Conservation (phyloP, 1,140 invertebrate genomes). For the Dendroctonus ponderosae region DNA sequence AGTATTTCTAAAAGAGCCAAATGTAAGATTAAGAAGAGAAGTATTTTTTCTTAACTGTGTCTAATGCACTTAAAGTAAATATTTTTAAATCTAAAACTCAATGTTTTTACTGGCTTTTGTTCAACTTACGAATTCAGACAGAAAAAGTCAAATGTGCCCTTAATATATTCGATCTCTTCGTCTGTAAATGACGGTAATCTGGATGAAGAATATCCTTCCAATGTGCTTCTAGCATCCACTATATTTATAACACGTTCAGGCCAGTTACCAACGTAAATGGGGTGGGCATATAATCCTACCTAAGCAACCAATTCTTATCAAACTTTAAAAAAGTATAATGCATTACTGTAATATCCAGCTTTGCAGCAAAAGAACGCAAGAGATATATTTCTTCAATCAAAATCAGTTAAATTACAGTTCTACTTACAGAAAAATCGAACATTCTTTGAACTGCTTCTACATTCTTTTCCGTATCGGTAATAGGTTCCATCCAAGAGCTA, state of each 20-base stretch:
- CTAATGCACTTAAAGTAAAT: too few relatives aligned
- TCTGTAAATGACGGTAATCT: constrained; percentile 44
- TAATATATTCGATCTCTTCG: constrained; percentile 34
- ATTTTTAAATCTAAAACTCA: too few relatives aligned
- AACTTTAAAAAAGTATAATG: too few relatives aligned
- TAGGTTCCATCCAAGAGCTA: constrained; percentile 52
- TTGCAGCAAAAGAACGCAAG: too few relatives aligned
- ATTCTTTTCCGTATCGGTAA: constrained; percentile 9
- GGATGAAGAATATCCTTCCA: constrained; percentile 59
- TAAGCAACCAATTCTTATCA: constrained; percentile 31
- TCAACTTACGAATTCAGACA: constrained; percentile 26
- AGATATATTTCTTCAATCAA: too few relatives aligned
- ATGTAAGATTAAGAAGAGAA: too few relatives aligned
- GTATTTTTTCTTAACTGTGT: too few relatives aligned
- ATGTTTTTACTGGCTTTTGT: too few relatives aligned
- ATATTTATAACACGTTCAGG: constrained; percentile 56
- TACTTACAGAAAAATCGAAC: constrained; percentile 33
- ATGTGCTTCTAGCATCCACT: constrained; percentile 56
- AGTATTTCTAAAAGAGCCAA: too few relatives aligned
- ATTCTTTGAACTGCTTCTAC: constrained; percentile 27
- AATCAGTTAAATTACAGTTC: too few relatives aligned
- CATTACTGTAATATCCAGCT: too few relatives aligned
- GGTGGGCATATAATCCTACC: constrained; percentile 63
- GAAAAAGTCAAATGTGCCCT: constrained; percentile 34
- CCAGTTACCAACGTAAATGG: constrained; percentile 63